These are phyloP conservation scores for Oscheius sp. DNA, from an alignment of 2,888 invertebrate genomes.

Conservation along the genomic window DNA sequence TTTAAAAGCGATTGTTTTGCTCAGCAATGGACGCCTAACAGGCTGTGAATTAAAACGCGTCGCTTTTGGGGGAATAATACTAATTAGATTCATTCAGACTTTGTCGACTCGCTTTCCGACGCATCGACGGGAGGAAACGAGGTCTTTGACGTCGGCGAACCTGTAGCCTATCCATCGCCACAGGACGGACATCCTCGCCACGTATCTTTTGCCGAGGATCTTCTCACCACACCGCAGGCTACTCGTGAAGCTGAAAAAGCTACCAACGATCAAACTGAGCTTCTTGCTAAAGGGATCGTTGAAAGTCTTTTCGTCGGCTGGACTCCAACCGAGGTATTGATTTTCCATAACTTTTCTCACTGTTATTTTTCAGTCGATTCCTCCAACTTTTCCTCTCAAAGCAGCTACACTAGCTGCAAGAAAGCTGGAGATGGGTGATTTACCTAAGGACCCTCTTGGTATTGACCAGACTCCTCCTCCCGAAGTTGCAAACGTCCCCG, in stretches of 20 bases:
- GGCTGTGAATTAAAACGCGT: not conserved
- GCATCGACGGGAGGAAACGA: constrained; percentile 25
- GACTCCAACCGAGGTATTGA: constrained; percentile 24
- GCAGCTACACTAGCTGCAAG: not conserved
- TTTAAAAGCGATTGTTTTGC: no score
- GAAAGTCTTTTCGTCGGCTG: constrained; percentile 32
- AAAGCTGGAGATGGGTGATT: constrained; percentile 17
- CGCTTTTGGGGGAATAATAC: not conserved
- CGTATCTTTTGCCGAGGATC: constrained; percentile 29
- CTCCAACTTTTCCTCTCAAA: constrained; percentile 9
- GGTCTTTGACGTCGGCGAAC: constrained; percentile 28
- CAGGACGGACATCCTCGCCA: not conserved
- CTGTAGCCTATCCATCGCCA: not conserved
- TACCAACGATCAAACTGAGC: constrained; percentile 29
- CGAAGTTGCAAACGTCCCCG: not conserved
- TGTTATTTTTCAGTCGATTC: not conserved
- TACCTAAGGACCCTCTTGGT: not conserved
- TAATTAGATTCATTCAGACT: constrained; percentile 19
- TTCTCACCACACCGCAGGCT: constrained; percentile 15
- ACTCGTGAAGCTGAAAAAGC: constrained; percentile 1
- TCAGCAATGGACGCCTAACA: no score
- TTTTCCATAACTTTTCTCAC: not conserved
- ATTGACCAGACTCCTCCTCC: not conserved
- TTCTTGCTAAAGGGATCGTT: constrained; percentile 29
- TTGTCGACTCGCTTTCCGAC: constrained; percentile 20